Conservation (phyloP, 1,140 invertebrate genomes). For the Anoplolepis gracilipes region DNA sequence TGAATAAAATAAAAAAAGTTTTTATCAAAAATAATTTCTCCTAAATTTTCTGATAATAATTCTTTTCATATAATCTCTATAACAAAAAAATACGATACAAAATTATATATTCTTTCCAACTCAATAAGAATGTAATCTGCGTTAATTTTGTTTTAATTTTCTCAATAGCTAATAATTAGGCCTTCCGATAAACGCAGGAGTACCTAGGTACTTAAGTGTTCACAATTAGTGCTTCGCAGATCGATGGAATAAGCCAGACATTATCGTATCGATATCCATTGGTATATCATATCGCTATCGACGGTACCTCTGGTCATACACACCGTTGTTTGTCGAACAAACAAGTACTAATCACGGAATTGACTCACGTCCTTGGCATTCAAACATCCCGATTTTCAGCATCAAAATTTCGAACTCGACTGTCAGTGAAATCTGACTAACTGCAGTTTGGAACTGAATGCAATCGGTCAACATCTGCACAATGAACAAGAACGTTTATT, state of each 20-base stretch:
- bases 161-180: not conserved
- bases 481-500: constrained; percentile 19
- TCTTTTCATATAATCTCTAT: not conserved
- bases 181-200: not conserved
- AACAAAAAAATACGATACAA: not conserved
- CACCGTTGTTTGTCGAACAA: constrained; percentile 18
- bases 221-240: not conserved
- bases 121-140: not conserved
- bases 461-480: not conserved
- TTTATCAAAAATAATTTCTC: not conserved
- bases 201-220: not conserved
- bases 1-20: not conserved
- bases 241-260: not conserved
- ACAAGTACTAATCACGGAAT: constrained; percentile 45
- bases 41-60: not conserved
- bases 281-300: not conserved
- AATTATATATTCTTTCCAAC: not conserved
- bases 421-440: not conserved
- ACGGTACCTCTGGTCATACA: not conserved
- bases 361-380: constrained; percentile 15
- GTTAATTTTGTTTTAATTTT: not conserved
- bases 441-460: not conserved
- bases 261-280: not conserved
- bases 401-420: not conserved
- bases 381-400: constrained; percentile 16